These are phyloP conservation scores for Columba janthina DNA, from an alignment of 2,113 vertebrate species.

Conservation along the genomic window DNA sequence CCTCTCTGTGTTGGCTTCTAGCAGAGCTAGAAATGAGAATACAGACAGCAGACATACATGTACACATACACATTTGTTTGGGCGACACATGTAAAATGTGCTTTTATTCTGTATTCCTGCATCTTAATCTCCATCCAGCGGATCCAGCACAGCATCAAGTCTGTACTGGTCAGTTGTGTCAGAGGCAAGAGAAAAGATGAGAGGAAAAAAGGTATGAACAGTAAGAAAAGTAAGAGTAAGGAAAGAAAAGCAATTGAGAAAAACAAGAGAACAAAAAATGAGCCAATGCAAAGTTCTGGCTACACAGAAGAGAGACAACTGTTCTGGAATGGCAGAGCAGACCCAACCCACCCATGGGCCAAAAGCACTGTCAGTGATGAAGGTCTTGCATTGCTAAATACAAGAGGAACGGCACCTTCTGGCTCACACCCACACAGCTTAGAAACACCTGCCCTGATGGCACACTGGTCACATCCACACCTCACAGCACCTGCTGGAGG, in stretches of 20 bases:
- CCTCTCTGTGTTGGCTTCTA: neutral
- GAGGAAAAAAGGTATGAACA: neutral
- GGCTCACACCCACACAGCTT: neutral
- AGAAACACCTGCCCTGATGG: neutral
- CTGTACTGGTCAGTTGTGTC: neutral
- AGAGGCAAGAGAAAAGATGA: neutral
- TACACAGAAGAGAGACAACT: neutral
- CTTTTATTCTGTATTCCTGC: neutral
- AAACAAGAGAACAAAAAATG: neutral
- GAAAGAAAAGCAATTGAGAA: neutral
- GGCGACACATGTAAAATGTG: rapidly evolving
- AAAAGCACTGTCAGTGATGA: neutral
- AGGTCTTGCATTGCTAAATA: neutral
- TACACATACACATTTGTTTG: rapidly evolving
- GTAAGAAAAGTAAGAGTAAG: neutral
- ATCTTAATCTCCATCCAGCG: neutral
- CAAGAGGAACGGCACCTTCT: neutral
- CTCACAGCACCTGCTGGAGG: neutral
- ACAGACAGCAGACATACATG: rapidly evolving
- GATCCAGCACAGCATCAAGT: neutral
- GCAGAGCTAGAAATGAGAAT: neutral
- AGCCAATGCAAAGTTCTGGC: neutral
- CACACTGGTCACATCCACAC: neutral
- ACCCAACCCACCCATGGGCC: rapidly evolving
- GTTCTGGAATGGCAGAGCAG: neutral